Percentiles rank a stretch among this genome's conserved stretches.
These are phyloP conservation scores for Chrysemys picta DNA, from an alignment of 2,113 vertebrate genomes.

Conservation along the genomic window DNA sequence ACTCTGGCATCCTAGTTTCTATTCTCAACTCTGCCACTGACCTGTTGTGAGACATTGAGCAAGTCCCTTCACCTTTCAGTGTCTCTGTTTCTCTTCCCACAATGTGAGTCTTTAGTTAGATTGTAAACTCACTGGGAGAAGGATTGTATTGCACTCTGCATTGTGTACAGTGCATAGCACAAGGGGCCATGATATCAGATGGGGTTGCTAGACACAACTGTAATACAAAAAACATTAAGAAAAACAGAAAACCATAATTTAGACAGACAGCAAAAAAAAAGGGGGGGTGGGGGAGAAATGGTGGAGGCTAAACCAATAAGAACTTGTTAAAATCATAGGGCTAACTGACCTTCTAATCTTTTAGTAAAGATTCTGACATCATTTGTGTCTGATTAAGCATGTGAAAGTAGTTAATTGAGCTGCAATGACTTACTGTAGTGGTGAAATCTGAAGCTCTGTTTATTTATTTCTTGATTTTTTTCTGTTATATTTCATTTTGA, in stretches of 20 bases:
- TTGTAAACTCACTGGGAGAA: background rate
- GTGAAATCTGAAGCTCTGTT: background rate
- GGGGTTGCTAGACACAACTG: rapidly evolving
- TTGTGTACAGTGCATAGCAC: background rate
- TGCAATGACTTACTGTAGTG: background rate
- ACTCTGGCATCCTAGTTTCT: background rate
- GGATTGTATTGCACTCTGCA: background rate
- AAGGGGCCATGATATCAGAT: background rate
- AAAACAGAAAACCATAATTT: background rate
- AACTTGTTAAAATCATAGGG: background rate
- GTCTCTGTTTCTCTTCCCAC: background rate
- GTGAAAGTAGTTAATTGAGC: background rate
- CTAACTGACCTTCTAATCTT: background rate
- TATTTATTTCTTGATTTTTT: background rate
- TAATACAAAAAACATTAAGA: background rate
- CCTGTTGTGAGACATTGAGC: background rate
- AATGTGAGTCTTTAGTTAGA: background rate
- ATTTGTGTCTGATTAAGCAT: background rate
- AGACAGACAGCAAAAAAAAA: background rate
- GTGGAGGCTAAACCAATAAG: background rate
- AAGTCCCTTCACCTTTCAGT: background rate
- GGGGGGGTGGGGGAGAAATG: background rate
- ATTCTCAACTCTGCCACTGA: background rate
- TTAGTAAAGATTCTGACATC: background rate
- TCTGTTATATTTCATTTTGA: background rate